Conservation (phyloP, 1,140 invertebrate genomes). For the Hycleus phaleratus region DNA sequence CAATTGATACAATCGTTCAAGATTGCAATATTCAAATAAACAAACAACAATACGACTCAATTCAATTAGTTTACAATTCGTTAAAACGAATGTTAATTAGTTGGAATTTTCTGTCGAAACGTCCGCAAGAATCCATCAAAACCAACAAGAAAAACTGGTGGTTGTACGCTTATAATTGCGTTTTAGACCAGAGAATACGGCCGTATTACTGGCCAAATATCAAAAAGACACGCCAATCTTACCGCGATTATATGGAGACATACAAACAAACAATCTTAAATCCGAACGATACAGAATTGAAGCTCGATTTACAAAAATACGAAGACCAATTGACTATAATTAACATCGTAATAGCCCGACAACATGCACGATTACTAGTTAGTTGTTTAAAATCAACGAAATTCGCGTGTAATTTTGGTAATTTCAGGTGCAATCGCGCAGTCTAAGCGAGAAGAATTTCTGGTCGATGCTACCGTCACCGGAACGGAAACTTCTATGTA, state of each 20-base stretch:
- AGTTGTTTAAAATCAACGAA: constrained; percentile 15
- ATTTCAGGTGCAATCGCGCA: constrained; percentile 31
- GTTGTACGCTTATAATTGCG: constrained; percentile 66
- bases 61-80: constrained; percentile 57
- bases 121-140: constrained; percentile 44
- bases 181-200: constrained; percentile 61
- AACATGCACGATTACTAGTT: constrained; percentile 70
- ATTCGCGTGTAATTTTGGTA: neutral
- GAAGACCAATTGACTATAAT: constrained; percentile 67
- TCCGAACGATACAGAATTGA: constrained; percentile 64
- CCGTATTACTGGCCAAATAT: constrained; percentile 69
- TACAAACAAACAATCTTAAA: constrained; percentile 65
- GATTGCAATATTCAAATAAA: constrained; percentile 69
- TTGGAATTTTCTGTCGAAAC: constrained; percentile 45
- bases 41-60: constrained; percentile 63
- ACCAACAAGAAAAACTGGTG: constrained; percentile 60
- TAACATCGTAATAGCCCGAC: constrained; percentile 70
- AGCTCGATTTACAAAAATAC: constrained; percentile 63
- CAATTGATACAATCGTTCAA: constrained; percentile 68
- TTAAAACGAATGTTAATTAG: constrained; percentile 62
- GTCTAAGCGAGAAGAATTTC: constrained; percentile 46
- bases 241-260: constrained; percentile 61
- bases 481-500: constrained; percentile 56
- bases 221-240: constrained; percentile 59
- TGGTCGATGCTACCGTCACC: constrained; percentile 60